Evolutionary conservation across 1,140 invertebrate genomes (phyloP), one percentile per base, ranked within the genome.

Genomic region (Phthorimaea operculella): DNA sequence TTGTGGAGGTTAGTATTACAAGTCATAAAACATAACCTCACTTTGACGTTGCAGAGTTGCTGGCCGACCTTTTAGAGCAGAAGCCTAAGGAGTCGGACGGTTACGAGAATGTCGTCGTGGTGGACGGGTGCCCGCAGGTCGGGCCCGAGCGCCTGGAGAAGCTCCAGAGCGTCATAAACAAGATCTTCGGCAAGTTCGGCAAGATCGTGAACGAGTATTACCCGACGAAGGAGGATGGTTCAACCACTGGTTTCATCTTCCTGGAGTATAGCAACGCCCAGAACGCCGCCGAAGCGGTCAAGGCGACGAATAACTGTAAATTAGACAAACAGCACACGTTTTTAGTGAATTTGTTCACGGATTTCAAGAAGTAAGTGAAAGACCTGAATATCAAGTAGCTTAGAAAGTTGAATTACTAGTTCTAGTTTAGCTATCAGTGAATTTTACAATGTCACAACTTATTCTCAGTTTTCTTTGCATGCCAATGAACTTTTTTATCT

Each of bases 261-360:
- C 87, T 99, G 73, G 97, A 99, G 78, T 99, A 95, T 73, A 90
- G 89, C 52, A 93, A 92, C 71, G 90, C 94, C 9, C 79, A 87
- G 16, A 90, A 93, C 78, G 97, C 97, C 12, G 86, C 91, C 51
- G 93, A 96, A 76, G 97, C 97, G 9, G 93, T 97, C 0, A 93
- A 93, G 72, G 86, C 90, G 28, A 90, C 92, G 16, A 96, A 99
- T 85, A 96, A 97, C 68, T 94, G 97, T 83, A 97, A 97, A 79
- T 89, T 99, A 65, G 98, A 99, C 85, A 99, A 99, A 74, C 90
- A 92, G 51, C 97, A 99, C 71, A 98, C 95, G 10, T 98, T 99
- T 83, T 89, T 93, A 73, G 95, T 99, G 1, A 99, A 99, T 85
- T 87, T 98, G 8, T 98, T 99, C 72, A 96, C 95, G 3, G 97